Conservation (phyloP, 2,113 vertebrate species). For the Ageneiosus marmoratus region DNA sequence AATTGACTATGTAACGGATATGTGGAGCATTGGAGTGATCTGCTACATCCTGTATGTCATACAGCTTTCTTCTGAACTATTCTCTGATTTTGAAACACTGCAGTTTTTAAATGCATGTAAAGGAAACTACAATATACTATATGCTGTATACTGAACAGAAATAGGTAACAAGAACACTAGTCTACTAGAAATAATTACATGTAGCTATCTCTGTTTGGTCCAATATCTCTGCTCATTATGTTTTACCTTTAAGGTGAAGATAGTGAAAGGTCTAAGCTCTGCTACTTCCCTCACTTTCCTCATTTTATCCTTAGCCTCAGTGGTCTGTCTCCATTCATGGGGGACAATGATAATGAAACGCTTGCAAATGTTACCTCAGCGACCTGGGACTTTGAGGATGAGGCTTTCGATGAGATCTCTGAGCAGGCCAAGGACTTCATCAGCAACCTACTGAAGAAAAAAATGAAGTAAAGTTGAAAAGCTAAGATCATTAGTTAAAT, state of each 20-base stretch:
- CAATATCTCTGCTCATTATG: not conserved
- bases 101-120: no score
- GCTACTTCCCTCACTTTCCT: not conserved
- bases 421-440: conserved; percentile 88
- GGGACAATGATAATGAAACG: conserved; percentile 88
- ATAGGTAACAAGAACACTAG: not conserved
- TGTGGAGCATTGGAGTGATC: conserved; percentile 99
- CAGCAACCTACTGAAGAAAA: conserved; percentile 83
- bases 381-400: conserved; percentile 90
- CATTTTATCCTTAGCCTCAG: conserved; percentile 75
- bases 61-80: not conserved
- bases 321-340: conserved; percentile 90
- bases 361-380: conserved; percentile 86
- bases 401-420: conserved; percentile 89
- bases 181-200: not conserved
- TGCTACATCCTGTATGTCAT: conserved; percentile 85
- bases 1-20: conserved; percentile 93
- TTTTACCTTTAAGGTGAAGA: not conserved
- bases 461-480: conserved; percentile 79
- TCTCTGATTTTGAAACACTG: no score
- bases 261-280: not conserved
- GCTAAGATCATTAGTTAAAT: not conserved
- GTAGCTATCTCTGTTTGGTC: not conserved
- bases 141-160: not conserved
- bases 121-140: not conserved